Percentiles rank a stretch among this genome's conserved stretches.
Evolutionary conservation across 1,140 invertebrate species (phyloP).

Genomic region (Orussus abietinus): DNA sequence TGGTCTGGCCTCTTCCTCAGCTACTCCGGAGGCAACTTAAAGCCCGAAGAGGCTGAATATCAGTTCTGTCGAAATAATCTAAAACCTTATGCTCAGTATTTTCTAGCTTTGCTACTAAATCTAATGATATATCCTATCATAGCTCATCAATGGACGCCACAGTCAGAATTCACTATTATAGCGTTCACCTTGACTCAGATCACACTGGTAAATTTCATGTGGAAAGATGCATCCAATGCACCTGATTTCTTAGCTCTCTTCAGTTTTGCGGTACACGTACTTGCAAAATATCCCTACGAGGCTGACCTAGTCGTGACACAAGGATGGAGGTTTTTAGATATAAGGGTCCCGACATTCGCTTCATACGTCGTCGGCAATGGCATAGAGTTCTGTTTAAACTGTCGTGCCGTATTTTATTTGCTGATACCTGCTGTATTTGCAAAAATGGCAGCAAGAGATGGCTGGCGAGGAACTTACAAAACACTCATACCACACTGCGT

Average conservation of each 20-base stretch:
- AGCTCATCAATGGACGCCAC: constrained; percentile 71
- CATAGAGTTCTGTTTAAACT: constrained; percentile 80
- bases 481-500: constrained; percentile 80
- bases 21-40: constrained; percentile 65
- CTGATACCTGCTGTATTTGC: constrained; percentile 70
- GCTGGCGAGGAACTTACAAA: constrained; percentile 75
- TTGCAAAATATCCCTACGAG: constrained; percentile 82
- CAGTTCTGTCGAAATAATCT: constrained; percentile 79
- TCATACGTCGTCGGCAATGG: constrained; percentile 76
- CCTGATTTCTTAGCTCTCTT: constrained; percentile 70
- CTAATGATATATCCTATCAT: constrained; percentile 74
- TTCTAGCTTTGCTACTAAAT: constrained; percentile 69
- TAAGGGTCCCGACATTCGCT: constrained; percentile 74
- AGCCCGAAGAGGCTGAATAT: constrained; percentile 74
- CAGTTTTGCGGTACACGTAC: constrained; percentile 74
- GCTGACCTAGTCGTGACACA: constrained; percentile 74
- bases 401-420: constrained; percentile 72
- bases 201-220: constrained; percentile 69
- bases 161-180: constrained; percentile 76
- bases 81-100: constrained; percentile 75
- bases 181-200: constrained; percentile 69
- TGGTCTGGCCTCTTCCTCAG: constrained; percentile 76
- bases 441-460: constrained; percentile 66
- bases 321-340: constrained; percentile 74
- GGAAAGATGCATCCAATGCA: constrained; percentile 55